Percentiles rank a stretch among this genome's conserved stretches.
These are phyloP conservation scores for Crossocerus cetratus DNA, from an alignment of 2,888 invertebrate genomes.

Conservation along the genomic window DNA sequence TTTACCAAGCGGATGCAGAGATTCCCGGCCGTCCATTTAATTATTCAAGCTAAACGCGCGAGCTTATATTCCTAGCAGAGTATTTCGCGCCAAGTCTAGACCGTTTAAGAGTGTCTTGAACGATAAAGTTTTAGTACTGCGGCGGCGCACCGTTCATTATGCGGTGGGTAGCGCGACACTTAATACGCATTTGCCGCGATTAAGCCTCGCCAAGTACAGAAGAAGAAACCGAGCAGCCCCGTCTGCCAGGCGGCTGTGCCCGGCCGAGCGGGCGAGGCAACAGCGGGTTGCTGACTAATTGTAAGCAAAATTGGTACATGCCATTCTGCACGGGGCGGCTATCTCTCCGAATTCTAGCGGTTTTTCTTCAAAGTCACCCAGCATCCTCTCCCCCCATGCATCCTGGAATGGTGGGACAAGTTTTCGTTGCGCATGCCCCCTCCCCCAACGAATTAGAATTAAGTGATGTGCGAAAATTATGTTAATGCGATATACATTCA, in stretches of 20 bases:
- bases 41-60: background rate
- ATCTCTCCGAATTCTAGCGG: background rate
- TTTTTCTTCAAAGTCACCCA: background rate
- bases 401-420: background rate
- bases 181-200: background rate
- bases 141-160: background rate
- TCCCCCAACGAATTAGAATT: background rate
- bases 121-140: background rate
- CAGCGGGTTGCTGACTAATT: background rate
- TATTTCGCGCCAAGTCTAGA: background rate
- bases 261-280: too few relatives aligned
- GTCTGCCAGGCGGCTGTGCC: too few relatives aligned
- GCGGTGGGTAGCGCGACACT: background rate
- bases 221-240: background rate
- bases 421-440: background rate
- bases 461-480: background rate
- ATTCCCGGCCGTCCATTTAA: background rate
- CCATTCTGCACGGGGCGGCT: too few relatives aligned
- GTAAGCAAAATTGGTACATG: background rate
- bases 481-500: constrained; percentile 13
- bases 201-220: background rate
- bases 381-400: background rate
- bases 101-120: background rate
- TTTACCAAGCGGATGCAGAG: too few relatives aligned
- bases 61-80: background rate